phyloP scores from a whole-genome alignment of 2,797 vertebrate genomes.

The Uromys caudimaculatus region DNA sequence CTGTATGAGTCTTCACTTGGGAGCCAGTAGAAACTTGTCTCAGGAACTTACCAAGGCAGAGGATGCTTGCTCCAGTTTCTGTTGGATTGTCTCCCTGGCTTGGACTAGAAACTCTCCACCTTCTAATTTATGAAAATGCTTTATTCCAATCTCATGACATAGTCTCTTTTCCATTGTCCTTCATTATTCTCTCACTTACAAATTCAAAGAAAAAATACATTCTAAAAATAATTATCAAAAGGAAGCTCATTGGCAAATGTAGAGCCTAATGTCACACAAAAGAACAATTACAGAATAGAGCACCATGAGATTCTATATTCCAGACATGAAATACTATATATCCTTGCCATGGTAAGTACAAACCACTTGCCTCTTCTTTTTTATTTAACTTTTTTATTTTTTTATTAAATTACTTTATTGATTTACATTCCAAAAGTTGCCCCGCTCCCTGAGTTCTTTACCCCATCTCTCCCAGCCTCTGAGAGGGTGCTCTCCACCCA shows the following conservation, averaged over 20 bases:
- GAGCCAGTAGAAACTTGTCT: not conserved
- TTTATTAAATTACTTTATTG: not conserved
- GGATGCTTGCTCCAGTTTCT: not conserved
- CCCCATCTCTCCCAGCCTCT: not conserved
- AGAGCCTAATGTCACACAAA: not conserved
- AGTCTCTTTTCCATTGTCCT: not conserved
- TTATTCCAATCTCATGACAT: not conserved
- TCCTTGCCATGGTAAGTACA: not conserved
- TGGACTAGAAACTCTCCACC: not conserved
- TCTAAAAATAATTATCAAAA: not conserved
- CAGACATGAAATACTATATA: not conserved
- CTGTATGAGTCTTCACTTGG: not conserved
- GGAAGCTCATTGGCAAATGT: not conserved
- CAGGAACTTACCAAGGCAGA: not conserved
- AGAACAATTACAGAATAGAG: not conserved
- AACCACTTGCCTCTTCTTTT: not conserved
- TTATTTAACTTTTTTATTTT: not conserved
- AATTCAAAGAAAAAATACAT: not conserved
- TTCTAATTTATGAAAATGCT: not conserved
- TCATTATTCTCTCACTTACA: not conserved
- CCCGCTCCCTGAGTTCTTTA: not conserved
- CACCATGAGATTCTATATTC: not conserved
- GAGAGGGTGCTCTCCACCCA: not conserved
- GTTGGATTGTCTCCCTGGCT: not conserved
- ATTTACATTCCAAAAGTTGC: not conserved